These are phyloP conservation scores for Oryzias curvinotus DNA, from an alignment of 2,113 vertebrate genomes.

Conservation along the genomic window DNA sequence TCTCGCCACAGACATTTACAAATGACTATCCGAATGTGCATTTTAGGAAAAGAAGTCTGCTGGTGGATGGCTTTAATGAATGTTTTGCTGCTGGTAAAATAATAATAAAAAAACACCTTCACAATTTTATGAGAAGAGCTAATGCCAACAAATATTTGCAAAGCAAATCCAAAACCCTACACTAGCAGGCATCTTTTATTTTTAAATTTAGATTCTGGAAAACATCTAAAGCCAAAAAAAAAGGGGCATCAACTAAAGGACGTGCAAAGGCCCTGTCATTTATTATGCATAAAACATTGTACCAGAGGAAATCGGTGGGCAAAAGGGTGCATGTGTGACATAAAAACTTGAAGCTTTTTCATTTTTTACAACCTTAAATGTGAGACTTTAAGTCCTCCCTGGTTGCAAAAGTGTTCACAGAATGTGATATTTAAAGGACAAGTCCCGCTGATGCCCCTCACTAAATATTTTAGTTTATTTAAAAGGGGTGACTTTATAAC, in stretches of 20 bases:
- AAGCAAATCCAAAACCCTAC: neutral
- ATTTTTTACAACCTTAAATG: too few relatives aligned
- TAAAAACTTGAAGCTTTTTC: neutral
- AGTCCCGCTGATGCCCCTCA: neutral
- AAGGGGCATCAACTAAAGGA: neutral
- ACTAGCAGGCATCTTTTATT: too few relatives aligned
- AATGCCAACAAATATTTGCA: neutral
- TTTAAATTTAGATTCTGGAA: neutral
- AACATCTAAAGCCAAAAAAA: neutral
- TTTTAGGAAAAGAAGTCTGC: too few relatives aligned
- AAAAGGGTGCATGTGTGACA: neutral
- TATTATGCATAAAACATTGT: neutral
- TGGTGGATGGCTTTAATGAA: too few relatives aligned
- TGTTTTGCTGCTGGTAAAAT: neutral
- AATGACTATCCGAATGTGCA: neutral
- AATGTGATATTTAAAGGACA: neutral
- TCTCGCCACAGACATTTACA: constrained; percentile 1
- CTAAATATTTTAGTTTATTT: too few relatives aligned
- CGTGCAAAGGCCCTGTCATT: neutral
- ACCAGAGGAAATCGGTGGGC: neutral
- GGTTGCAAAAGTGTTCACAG: neutral
- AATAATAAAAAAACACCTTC: neutral
- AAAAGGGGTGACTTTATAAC: too few relatives aligned
- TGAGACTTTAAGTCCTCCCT: too few relatives aligned
- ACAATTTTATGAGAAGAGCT: neutral